phyloP scores from a whole-genome alignment of 2,797 vertebrate species.

The Echiichthys vipera region DNA sequence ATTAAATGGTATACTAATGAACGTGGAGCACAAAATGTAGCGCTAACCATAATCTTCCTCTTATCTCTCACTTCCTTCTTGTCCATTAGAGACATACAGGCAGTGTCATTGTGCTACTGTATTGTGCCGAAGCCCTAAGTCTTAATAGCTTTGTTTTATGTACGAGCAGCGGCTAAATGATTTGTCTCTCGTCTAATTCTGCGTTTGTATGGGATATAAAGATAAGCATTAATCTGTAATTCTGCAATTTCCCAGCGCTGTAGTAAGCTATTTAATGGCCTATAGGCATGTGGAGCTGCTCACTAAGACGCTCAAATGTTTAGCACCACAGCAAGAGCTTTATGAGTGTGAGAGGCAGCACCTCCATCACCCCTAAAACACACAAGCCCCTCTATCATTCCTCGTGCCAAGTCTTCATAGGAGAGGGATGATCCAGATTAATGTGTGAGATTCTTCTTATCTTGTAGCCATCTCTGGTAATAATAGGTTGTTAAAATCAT shows the following conservation, averaged over 20 bases:
- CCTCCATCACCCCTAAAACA: not conserved
- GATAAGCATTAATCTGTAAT: conserved; percentile 75
- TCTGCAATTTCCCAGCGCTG: conserved; percentile 61
- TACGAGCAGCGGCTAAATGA: conserved; percentile 67
- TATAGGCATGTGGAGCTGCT: conserved; percentile 55
- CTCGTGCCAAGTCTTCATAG: not conserved
- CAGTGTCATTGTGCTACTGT: conserved; percentile 57
- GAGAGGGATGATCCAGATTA: not conserved
- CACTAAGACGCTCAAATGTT: conserved; percentile 28
- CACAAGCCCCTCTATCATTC: conserved; percentile 8
- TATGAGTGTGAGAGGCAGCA: conserved; percentile 3
- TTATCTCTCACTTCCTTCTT: conserved; percentile 72
- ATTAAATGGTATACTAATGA: conserved; percentile 62
- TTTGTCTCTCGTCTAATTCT: conserved; percentile 66
- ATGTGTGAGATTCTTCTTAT: conserved; percentile 18
- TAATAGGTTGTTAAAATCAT: not conserved
- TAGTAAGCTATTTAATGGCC: conserved; percentile 59
- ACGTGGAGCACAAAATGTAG: conserved; percentile 47
- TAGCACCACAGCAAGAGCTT: conserved; percentile 16
- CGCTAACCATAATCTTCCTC: conserved; percentile 53
- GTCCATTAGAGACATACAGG: conserved; percentile 61
- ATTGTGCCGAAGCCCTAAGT: conserved; percentile 56
- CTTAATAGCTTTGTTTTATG: conserved; percentile 80
- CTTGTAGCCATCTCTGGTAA: conserved; percentile 6
- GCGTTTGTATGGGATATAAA: conserved; percentile 74